Conservation (phyloP, 1,140 invertebrate genomes). For the Pygmarrhopalites habei region DNA sequence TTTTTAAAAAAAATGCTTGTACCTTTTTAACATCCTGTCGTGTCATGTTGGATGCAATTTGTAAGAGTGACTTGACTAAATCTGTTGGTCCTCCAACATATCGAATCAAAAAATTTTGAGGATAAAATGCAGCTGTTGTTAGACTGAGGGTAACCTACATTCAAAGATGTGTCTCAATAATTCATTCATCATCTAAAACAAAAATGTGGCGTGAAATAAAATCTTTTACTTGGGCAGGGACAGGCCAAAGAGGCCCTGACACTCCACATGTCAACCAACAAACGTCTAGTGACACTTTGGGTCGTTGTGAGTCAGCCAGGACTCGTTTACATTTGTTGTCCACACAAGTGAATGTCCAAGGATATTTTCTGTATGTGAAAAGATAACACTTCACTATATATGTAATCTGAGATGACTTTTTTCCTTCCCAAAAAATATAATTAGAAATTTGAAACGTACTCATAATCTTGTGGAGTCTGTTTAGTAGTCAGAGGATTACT, state of each 20-base stretch:
- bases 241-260: constrained; percentile 16
- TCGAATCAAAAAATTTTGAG: constrained; percentile 5
- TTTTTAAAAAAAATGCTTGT: too few relatives aligned
- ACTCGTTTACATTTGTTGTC: constrained; percentile 11
- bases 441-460: too few relatives aligned
- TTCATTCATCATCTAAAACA: neutral
- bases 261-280: constrained; percentile 28
- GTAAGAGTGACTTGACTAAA: neutral
- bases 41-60: neutral
- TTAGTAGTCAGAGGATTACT: too few relatives aligned
- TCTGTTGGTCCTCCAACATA: constrained; percentile 1
- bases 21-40: neutral
- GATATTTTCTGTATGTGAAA: constrained; percentile 1
- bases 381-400: too few relatives aligned
- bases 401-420: too few relatives aligned
- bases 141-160: neutral
- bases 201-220: neutral
- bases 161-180: neutral
- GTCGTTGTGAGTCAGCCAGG: neutral
- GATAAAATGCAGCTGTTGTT: constrained; percentile 5
- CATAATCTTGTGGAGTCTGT: too few relatives aligned
- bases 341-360: constrained; percentile 18
- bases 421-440: too few relatives aligned
- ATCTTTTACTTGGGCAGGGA: neutral
- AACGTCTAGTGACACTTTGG: constrained; percentile 16